These are phyloP conservation scores for Menidia menidia DNA, from an alignment of 2,797 vertebrate genomes.

Conservation along the genomic window DNA sequence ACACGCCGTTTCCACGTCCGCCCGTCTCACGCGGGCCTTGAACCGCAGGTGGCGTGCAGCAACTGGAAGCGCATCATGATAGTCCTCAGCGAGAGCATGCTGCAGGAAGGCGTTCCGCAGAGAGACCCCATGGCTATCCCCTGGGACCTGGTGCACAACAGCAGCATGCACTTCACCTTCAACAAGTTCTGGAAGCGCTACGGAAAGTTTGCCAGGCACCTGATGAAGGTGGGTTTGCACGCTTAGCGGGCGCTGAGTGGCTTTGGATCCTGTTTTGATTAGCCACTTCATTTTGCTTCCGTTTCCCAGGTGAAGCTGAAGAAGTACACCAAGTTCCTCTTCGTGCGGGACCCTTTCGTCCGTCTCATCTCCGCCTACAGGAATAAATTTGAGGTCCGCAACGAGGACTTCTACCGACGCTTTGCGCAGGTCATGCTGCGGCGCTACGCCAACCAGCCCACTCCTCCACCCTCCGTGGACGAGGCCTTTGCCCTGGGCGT, in stretches of 20 bases:
- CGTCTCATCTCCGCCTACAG: constrained; percentile 97
- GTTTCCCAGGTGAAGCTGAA: constrained; percentile 90
- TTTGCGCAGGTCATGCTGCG: constrained; percentile 92
- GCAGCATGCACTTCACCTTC: constrained; percentile 94
- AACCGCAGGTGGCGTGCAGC: constrained; percentile 89
- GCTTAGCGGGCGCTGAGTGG: no score
- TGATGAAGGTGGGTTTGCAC: constrained; percentile 88
- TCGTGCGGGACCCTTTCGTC: constrained; percentile 95
- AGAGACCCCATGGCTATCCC: constrained; percentile 91
- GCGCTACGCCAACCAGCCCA: constrained; percentile 88
- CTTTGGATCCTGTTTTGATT: no score
- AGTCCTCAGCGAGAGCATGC: constrained; percentile 91
- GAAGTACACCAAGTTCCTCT: constrained; percentile 98
- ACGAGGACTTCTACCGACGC: constrained; percentile 92
- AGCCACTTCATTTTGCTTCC: background rate
- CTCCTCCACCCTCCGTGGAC: constrained; percentile 86
- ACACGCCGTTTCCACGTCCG: background rate
- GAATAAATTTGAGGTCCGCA: constrained; percentile 94
- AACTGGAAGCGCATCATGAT: constrained; percentile 99
- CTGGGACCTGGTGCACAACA: constrained; percentile 89
- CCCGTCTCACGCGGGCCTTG: background rate
- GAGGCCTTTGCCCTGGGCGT: constrained; percentile 90
- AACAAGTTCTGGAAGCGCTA: constrained; percentile 98
- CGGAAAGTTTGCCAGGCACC: constrained; percentile 91
- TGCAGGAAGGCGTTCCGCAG: constrained; percentile 89